Conservation (phyloP, 1,140 invertebrate species). For the Drosophila parvula region DNA sequence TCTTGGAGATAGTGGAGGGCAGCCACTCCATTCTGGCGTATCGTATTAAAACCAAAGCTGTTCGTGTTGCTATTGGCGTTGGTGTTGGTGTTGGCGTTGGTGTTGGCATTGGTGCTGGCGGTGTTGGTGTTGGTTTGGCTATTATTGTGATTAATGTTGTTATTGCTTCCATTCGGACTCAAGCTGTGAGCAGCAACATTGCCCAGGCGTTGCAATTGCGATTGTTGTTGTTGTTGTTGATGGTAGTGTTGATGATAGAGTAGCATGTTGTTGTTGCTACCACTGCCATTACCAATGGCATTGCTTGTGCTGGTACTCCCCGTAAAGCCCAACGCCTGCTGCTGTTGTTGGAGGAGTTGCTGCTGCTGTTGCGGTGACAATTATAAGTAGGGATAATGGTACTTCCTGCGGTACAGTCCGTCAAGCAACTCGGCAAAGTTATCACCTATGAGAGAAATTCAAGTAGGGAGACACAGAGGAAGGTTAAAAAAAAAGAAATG, state of each 20-base stretch:
- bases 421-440: slow-evolving; percentile 82
- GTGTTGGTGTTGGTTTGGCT: slow-evolving; percentile 27
- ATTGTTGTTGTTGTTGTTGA: slow-evolving; percentile 37
- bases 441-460: slow-evolving; percentile 55
- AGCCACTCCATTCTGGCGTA: slow-evolving; percentile 44
- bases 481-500: slow-evolving; percentile 20
- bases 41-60: slow-evolving; percentile 37
- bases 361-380: slow-evolving; percentile 78
- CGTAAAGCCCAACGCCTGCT: slow-evolving; percentile 66
- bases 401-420: slow-evolving; percentile 82
- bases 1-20: slow-evolving; percentile 41
- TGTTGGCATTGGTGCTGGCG: slow-evolving; percentile 19
- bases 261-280: slow-evolving; percentile 46
- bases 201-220: slow-evolving; percentile 43
- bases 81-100: slow-evolving; percentile 16
- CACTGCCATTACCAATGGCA: slow-evolving; percentile 41
- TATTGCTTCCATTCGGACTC: slow-evolving; percentile 45
- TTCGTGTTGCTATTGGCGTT: slow-evolving; percentile 26
- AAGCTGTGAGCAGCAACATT: slow-evolving; percentile 46
- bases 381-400: slow-evolving; percentile 84
- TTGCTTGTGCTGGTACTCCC: slow-evolving; percentile 29
- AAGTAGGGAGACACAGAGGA: slow-evolving; percentile 8
- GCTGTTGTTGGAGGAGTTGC: slow-evolving; percentile 72
- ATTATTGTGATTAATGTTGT: slow-evolving; percentile 34
- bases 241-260: slow-evolving; percentile 50